Base-by-base conservation (phyloP, 2,113 vertebrate genomes). In the Egretta garzetta region DNA sequence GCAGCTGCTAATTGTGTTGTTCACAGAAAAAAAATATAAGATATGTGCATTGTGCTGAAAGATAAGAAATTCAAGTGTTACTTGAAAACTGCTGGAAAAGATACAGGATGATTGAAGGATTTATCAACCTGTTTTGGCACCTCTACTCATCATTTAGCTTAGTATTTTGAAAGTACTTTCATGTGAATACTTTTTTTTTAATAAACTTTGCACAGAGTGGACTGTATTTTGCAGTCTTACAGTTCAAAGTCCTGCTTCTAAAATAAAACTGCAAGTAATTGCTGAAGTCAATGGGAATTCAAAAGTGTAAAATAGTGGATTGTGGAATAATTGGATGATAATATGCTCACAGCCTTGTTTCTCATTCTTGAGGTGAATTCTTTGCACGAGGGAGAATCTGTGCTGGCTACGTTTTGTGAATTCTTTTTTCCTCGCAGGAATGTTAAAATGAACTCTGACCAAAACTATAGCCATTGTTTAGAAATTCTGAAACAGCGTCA, bases 1-100 rank as follows among this genome's bases (percentile, higher is more conserved):
- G 58, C 32, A 93, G 82, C 73, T 71, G 59, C 71, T 97, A 97
- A 97, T 96, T 97, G 56, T 71, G 39, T 81, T 97, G 76, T 60
- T 93, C 83, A 55, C 75, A 90, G 83, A 63, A 95, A 72, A 72
- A 89, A 86, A 86, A 88, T 55, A 75, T 68, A 80, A 74, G 5
- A 35, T 64, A 58, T 86, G 75, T 86, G 74, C 93, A 95, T 94
- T 95, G 70, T 23, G 15, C 88, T 96, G 93, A 98, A 96, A 97
- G 84, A 87, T 76, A 97, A 53, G 66, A 94, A 79, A 96, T 70
- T 90, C 73, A 97, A 95, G 35, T 92, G 73, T 76, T 75, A 87
- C 83, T 95, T 91, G 55, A 96, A 98, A 98, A 97, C 80, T 62
- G 7, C 76, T 62, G 84, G 91, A 90, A 93, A 93, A 97, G 92